Percentiles rank a stretch among this genome's conserved stretches.
phyloP scores from a whole-genome alignment of 1,140 invertebrate species.

The Lepidurus packardi region DNA sequence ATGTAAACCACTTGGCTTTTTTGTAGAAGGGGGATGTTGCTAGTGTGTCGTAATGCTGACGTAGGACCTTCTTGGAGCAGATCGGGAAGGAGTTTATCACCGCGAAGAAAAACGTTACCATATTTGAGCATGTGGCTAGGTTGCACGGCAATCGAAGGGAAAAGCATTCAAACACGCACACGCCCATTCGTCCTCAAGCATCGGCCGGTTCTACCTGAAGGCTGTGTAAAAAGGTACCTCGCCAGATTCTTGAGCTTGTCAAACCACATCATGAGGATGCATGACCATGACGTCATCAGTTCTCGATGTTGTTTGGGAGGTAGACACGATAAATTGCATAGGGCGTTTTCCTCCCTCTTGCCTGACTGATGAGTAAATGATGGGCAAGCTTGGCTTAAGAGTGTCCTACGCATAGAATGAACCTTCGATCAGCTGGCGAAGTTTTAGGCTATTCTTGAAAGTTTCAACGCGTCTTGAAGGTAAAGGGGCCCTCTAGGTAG shows the following conservation, averaged over 20 bases:
- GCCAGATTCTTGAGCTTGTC: constrained; percentile 1
- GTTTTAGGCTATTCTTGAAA: no score
- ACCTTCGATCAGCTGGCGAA: not conserved
- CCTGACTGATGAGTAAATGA: not conserved
- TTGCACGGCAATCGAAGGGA: constrained; percentile 11
- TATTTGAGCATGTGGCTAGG: constrained; percentile 31
- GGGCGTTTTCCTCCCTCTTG: not conserved
- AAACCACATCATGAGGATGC: not conserved
- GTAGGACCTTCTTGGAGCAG: not conserved
- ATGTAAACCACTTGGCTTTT: not conserved
- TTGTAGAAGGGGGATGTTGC: not conserved
- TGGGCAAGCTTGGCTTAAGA: not conserved
- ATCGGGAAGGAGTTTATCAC: constrained; percentile 12
- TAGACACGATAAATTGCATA: not conserved
- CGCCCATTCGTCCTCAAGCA: constrained; percentile 23
- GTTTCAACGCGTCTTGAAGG: no score
- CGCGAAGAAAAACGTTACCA: constrained; percentile 28
- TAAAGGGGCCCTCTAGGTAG: not conserved
- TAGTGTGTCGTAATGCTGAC: not conserved
- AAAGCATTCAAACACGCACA: not conserved
- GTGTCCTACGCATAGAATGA: not conserved
- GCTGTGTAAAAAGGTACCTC: not conserved
- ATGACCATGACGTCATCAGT: not conserved
- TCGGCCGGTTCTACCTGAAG: not conserved
- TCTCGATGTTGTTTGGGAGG: constrained; percentile 5